phyloP scores from a whole-genome alignment of 2,797 vertebrate species.

The Enteromius mattozi region DNA sequence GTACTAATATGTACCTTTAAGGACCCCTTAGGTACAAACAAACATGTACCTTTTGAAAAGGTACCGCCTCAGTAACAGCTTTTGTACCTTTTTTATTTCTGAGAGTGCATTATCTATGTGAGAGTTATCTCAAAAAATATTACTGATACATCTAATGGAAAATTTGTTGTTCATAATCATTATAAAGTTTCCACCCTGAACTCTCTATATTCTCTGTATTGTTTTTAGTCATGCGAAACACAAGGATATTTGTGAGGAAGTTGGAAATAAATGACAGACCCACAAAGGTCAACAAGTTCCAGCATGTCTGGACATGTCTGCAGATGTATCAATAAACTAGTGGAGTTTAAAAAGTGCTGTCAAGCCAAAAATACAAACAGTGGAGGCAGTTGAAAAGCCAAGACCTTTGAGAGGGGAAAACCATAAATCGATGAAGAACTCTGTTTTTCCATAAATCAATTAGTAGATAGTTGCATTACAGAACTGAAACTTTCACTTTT shows the following conservation, averaged over 20 bases:
- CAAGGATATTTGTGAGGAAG: conserved; percentile 3
- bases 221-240: conserved; percentile 26
- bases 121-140: not conserved
- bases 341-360: conserved; percentile 4
- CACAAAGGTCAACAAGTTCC: conserved; percentile 13
- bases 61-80: too few species aligned
- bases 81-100: too few species aligned
- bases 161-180: not conserved
- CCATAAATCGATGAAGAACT: conserved; percentile 11
- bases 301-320: conserved; percentile 54
- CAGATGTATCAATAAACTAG: conserved; percentile 32
- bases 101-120: not conserved
- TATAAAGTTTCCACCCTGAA: not conserved
- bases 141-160: not conserved
- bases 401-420: conserved; percentile 12
- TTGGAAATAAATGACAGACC: conserved; percentile 11
- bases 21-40: too few species aligned
- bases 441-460: not conserved
- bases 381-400: conserved; percentile 18
- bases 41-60: too few species aligned
- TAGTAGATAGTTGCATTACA: not conserved
- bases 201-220: not conserved
- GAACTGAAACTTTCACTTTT: conserved; percentile 7
- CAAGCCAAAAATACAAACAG: conserved; percentile 36
- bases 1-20: too few species aligned